Percentiles rank a stretch among this genome's conserved stretches.
Evolutionary conservation across 2,888 invertebrate genomes (phyloP).

Genomic region (Monochamus alternatus): DNA sequence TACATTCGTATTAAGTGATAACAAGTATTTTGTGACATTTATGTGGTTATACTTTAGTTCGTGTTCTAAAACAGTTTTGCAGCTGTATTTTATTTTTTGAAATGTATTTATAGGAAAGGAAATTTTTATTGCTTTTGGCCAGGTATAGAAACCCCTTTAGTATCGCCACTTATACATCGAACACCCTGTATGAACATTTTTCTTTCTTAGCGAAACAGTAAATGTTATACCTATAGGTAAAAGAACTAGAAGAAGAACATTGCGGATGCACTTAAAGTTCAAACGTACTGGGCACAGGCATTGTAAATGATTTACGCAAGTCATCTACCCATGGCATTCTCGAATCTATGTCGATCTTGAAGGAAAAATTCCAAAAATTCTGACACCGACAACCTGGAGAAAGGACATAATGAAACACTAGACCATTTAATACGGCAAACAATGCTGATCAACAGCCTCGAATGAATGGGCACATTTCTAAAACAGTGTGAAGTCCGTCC

Average conservation of each 20-base stretch:
- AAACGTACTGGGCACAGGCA: constrained; percentile 13
- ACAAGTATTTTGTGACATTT: too few relatives aligned
- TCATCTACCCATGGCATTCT: constrained; percentile 29
- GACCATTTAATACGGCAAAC: constrained; percentile 51
- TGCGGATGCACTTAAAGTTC: constrained; percentile 20
- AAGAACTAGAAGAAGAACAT: background rate
- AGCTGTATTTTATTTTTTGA: too few relatives aligned
- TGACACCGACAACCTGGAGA: constrained; percentile 30
- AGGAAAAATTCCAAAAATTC: constrained; percentile 37
- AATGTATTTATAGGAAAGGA: too few relatives aligned
- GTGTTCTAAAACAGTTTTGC: too few relatives aligned
- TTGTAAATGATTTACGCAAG: constrained; percentile 21
- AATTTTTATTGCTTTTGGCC: too few relatives aligned
- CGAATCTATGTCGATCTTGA: constrained; percentile 31
- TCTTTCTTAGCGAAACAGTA: background rate
- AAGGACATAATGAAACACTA: constrained; percentile 38
- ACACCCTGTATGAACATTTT: too few relatives aligned
- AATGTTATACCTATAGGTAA: background rate
- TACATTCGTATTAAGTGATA: too few relatives aligned
- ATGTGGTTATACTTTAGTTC: too few relatives aligned
- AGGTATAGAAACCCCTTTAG: too few relatives aligned
- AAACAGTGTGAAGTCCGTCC: constrained; percentile 71
- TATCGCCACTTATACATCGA: too few relatives aligned
- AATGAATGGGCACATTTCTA: constrained; percentile 70
- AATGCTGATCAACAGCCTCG: constrained; percentile 54